Evolutionary conservation across 2,113 vertebrate genomes (phyloP), one percentile per base, ranked within the genome.

Genomic region (Ranitomeya variabilis): DNA sequence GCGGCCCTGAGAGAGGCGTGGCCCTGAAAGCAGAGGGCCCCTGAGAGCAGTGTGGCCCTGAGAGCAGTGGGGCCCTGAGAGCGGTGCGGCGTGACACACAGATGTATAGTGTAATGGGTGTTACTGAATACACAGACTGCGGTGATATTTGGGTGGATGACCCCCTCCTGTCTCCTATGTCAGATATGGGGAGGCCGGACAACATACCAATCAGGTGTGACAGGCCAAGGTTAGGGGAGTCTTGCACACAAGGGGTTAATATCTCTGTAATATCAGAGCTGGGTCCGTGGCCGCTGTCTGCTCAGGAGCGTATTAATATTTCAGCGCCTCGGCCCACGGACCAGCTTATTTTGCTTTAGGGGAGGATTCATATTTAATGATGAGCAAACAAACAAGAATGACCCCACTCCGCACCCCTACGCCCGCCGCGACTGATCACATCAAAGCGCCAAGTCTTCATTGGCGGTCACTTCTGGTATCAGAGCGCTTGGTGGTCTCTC

Each of bases 311-410:
- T 31, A 90, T 90, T 87, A 90, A 90, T 91, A 91, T 91, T 90
- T 92, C 6, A 91, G 89, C 90, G 45, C 52, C 88, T 69, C 80
- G 87, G 90, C 89, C 91, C 86, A 85, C 23, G 55, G 60, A 21
- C 80, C 21, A 77, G 51, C 90, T 85, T 79, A 91, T 92, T 90
- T 88, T 89, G 90, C 92, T 91, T 83, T 80, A 91, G 88, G 88
- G 86, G 87, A 90, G 81, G 82, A 90, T 90, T 86, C 90, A 83
- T 92, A 88, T 91, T 93, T 92, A 54, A 87, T 90, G 90, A 90
- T 67, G 0, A 79, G 45, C 69, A 85, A 60, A 74, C 78, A 80
- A 64, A 80, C 15, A 88, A 84, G 71, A 2, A 12, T 78, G 87
- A 88, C 80, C 81, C 71, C 8, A 19, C 23, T 59, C 67, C 55